Evolutionary conservation across 2,113 vertebrate species (phyloP).

Genomic region (Labrus mixtus): DNA sequence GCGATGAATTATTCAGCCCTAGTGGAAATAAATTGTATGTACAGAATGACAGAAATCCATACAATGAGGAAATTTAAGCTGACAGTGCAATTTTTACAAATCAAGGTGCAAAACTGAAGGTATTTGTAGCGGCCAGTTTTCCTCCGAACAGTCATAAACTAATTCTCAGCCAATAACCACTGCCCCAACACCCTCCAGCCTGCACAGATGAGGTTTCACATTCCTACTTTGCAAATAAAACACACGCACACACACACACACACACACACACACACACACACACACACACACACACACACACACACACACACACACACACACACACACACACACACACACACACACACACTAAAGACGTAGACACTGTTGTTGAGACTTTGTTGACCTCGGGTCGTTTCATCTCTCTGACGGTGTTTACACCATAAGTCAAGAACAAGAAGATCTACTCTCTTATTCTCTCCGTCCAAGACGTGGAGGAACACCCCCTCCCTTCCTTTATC

Average conservation of each 20-base stretch:
- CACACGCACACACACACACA: no score
- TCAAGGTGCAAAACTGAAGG: neutral
- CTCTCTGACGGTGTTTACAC: slow-evolving; percentile 57
- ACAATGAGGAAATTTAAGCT: no score
- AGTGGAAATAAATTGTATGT: no score
- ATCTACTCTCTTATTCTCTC: slow-evolving; percentile 50
- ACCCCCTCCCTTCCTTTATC: neutral
- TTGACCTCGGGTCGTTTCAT: slow-evolving; percentile 61
- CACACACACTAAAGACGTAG: slow-evolving; percentile 28
- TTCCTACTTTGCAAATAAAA: slow-evolving; percentile 66
- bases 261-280: no score
- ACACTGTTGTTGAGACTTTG: slow-evolving; percentile 56
- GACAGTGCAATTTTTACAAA: neutral
- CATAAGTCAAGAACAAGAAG: slow-evolving; percentile 48
- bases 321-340: slow-evolving; percentile 19
- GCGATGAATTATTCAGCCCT: no score
- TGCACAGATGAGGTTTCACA: slow-evolving; percentile 75
- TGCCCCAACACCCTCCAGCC: slow-evolving; percentile 24
- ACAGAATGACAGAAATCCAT: neutral
- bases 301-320: slow-evolving; percentile 41
- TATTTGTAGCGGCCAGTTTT: neutral
- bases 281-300: no score
- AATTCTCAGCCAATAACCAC: slow-evolving; percentile 38
- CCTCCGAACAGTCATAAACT: slow-evolving; percentile 43
- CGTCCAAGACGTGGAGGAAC: slow-evolving; percentile 40